Base-by-base conservation (phyloP, 2,888 invertebrate genomes). In the Phengaris alcon region DNA sequence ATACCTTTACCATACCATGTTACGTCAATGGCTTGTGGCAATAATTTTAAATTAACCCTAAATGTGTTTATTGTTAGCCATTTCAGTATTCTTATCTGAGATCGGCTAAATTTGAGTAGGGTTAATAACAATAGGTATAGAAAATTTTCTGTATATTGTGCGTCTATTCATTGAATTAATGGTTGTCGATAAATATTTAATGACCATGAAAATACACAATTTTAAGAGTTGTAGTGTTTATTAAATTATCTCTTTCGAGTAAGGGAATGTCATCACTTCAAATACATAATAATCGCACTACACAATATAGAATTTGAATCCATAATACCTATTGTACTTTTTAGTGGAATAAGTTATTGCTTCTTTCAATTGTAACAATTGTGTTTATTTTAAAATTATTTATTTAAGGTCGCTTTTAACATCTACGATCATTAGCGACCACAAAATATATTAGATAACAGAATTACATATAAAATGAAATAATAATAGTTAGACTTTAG, bases 21-120 rank as follows among this genome's bases (percentile, higher is more conserved):
- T 74, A 64, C 64, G 35, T 64, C 64, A 13, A 64, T 64, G 64
- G 64, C 12, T 35, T 64, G 22, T 59, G 59, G 59, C 12, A 64
- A 64, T 64, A 64, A 70, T 70, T 70, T 72, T 72, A 72, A 72
- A 72, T 72, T 72, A 72, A 52, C 22, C 72, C 72, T 35, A 72
- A 72, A 72, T 72, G 72, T 72, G 72, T 72, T 54, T 52, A 72
- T 72, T 72, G 35, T 64, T 22, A 51, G 52, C 35, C 35, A 35
- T 72, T 72, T 72, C 51, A 44, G 48, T 70, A 70, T 70, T 70
- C 70, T 70, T 70, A 51, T 70, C 70, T n/a, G 70, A 6, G 15
- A 51, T 70, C 70, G 51, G 51, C 15, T 15, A 22, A 70, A 51
- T 48, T 69, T n/a, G 48, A 48, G 51, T 70, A 48, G 70, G 70